Conservation (phyloP, 2,888 invertebrate species). For the Petrolisthes manimaculis region DNA sequence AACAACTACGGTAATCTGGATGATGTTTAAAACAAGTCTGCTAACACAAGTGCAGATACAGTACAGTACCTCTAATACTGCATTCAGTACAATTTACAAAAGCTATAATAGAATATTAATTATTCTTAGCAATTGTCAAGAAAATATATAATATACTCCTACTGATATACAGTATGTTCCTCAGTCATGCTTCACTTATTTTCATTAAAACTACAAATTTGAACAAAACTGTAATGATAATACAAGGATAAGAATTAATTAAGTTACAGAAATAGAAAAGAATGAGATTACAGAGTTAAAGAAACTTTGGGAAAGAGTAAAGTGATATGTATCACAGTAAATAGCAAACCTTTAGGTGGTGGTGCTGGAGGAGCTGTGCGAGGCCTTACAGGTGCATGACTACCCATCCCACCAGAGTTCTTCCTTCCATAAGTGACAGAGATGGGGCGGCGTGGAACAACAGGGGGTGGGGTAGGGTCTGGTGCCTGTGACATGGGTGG, state of each 20-base stretch:
- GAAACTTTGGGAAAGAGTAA: not conserved
- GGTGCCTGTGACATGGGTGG: not conserved
- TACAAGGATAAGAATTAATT: not conserved
- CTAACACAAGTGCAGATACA: too few relatives aligned
- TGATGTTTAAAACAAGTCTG: too few relatives aligned
- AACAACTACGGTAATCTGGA: too few relatives aligned
- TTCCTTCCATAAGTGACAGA: slow-evolving; percentile 35
- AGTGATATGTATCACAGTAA: not conserved
- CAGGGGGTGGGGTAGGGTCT: not conserved
- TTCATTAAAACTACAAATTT: too few relatives aligned
- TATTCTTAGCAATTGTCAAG: too few relatives aligned
- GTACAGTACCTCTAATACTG: too few relatives aligned
- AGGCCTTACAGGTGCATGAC: slow-evolving; percentile 45
- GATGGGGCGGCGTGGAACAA: slow-evolving; percentile 1
- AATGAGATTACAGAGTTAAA: not conserved
- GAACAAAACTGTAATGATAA: not conserved
- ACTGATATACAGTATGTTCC: too few relatives aligned
- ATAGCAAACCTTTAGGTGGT: slow-evolving; percentile 53
- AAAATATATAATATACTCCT: too few relatives aligned
- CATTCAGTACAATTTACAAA: too few relatives aligned
- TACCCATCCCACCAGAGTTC: slow-evolving; percentile 31
- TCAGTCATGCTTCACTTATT: too few relatives aligned
- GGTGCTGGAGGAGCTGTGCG: slow-evolving; percentile 63
- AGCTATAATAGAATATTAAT: too few relatives aligned
- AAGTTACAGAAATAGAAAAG: not conserved